Percentiles rank a stretch among this genome's conserved stretches.
phyloP scores from a whole-genome alignment of 2,888 invertebrate genomes.

The Hoplodrina ambigua region DNA sequence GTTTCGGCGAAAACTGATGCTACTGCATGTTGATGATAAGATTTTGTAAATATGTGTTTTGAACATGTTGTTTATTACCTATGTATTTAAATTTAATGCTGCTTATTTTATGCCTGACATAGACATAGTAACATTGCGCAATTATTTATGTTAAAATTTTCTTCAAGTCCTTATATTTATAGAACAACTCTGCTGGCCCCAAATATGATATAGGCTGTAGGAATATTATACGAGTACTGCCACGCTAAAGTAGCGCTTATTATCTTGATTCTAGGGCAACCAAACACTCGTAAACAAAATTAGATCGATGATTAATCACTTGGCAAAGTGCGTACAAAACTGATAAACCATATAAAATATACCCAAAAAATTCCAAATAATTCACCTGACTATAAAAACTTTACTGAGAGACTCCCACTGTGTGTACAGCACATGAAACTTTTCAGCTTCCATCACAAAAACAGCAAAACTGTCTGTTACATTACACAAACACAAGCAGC shows the following conservation, averaged over 20 bases:
- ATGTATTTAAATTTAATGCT: not conserved
- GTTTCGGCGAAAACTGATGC: conserved; percentile 4
- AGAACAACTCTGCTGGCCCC: not conserved
- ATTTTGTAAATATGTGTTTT: conserved; percentile 5
- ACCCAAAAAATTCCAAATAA: not conserved
- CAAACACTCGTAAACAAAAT: conserved; percentile 13
- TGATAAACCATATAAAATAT: conserved; percentile 4
- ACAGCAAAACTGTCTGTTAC: conserved; percentile 8
- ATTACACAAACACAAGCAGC: conserved; percentile 41
- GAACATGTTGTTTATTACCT: conserved; percentile 1
- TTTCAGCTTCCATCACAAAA: conserved; percentile 59
- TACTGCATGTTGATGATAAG: conserved; percentile 20
- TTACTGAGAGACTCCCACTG: conserved; percentile 69
- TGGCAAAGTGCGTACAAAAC: not conserved
- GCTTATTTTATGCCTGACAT: conserved; percentile 1
- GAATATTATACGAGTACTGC: not conserved
- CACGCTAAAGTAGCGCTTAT: not conserved
- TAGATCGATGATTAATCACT: conserved; percentile 5
- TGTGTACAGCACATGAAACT: conserved; percentile 71
- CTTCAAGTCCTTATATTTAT: not conserved
- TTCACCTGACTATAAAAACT: conserved; percentile 70
- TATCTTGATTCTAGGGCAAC: conserved; percentile 26
- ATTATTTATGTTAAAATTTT: not conserved
- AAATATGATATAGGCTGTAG: conserved; percentile 1
- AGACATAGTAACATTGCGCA: not conserved